phyloP scores from a whole-genome alignment of 2,888 invertebrate genomes.

The Zygogramma bicolorata region DNA sequence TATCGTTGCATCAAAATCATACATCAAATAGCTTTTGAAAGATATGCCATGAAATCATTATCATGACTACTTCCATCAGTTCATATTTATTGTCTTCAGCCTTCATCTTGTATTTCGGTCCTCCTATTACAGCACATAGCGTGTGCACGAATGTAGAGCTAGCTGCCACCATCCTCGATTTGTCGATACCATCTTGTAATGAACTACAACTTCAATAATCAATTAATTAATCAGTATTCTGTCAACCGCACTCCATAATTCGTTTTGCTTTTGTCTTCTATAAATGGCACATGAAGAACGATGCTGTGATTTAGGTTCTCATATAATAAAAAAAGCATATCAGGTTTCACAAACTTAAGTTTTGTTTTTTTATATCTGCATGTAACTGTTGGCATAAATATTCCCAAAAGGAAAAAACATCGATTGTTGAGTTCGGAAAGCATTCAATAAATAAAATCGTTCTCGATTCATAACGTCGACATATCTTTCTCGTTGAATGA shows the following conservation, averaged over 20 bases:
- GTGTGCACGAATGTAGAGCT: neutral
- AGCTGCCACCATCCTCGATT: constrained; percentile 2
- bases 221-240: constrained; percentile 26
- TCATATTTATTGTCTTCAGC: neutral
- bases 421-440: no score
- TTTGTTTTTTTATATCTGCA: neutral
- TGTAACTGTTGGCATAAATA: neutral
- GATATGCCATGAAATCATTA: constrained; percentile 19
- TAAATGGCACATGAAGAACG: neutral
- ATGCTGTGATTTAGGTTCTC: neutral
- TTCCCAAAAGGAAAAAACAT: no score
- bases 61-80: constrained; percentile 21
- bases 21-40: constrained; percentile 2
- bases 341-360: neutral
- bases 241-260: constrained; percentile 38
- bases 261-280: neutral
- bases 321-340: neutral
- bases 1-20: neutral
- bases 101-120: neutral
- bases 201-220: constrained; percentile 35
- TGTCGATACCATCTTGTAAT: constrained; percentile 7
- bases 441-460: no score
- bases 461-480: no score
- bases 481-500: no score
- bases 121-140: neutral